Conservation (phyloP, 2,113 vertebrate genomes). For the Lophotis ruficrista region DNA sequence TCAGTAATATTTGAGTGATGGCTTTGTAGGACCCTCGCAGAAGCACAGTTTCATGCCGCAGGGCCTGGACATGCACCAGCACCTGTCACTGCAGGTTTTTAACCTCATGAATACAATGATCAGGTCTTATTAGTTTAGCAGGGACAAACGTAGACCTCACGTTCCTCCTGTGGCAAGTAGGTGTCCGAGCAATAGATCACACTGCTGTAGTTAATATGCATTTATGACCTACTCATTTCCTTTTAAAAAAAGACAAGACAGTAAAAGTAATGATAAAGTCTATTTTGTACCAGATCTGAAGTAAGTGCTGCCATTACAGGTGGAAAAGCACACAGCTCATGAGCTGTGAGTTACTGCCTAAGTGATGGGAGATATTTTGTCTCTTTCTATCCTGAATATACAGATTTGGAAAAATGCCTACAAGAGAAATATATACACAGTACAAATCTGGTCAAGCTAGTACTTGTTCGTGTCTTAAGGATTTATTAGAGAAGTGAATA, state of each 20-base stretch:
- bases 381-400: background rate
- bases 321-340: background rate
- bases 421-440: background rate
- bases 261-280: background rate
- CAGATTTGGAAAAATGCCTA: constrained; percentile 8
- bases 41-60: background rate
- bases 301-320: background rate
- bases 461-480: constrained; percentile 37
- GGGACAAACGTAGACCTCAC: background rate
- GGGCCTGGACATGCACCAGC: background rate
- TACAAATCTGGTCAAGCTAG: constrained; percentile 47
- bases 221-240: background rate
- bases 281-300: background rate
- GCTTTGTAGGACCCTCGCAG: background rate
- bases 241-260: background rate
- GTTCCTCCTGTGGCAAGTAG: background rate
- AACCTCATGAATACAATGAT: background rate
- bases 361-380: background rate
- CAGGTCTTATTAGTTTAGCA: background rate
- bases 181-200: background rate
- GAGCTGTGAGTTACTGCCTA: background rate
- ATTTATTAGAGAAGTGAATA: constrained; percentile 60
- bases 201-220: background rate
- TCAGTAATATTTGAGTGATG: background rate
- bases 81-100: background rate